Conservation (phyloP, 2,888 invertebrate genomes). For the Temnothorax unifasciatus region DNA sequence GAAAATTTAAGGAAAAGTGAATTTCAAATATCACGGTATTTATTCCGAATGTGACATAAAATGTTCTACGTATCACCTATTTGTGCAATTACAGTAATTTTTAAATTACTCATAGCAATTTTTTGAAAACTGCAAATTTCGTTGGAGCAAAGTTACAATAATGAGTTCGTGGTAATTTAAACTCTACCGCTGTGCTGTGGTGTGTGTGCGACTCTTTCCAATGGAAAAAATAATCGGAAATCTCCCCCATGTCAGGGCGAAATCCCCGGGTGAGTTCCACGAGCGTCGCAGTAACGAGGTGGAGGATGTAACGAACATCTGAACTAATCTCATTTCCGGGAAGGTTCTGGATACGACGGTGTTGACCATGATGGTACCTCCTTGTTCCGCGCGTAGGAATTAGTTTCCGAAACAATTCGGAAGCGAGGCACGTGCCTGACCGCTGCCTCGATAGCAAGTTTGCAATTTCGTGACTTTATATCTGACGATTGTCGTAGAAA, state of each 20-base stretch:
- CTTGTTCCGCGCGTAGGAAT: conserved; percentile 67
- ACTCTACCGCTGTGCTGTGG: conserved; percentile 14
- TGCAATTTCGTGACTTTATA: conserved; percentile 13
- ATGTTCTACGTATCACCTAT: background rate
- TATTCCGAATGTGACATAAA: background rate
- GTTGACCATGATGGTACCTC: conserved; percentile 66
- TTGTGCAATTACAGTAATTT: background rate
- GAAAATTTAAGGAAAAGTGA: background rate
- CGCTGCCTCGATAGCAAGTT: conserved; percentile 21
- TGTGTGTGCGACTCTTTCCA: conserved; percentile 18
- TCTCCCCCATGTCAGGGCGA: conserved; percentile 44
- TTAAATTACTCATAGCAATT: conserved; percentile 30
- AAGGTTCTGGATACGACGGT: conserved; percentile 75
- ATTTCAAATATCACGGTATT: background rate
- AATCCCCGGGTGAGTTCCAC: conserved; percentile 65
- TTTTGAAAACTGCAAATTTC: conserved; percentile 5
- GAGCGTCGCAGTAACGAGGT: conserved; percentile 66
- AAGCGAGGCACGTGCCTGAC: conserved; percentile 52
- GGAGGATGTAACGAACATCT: conserved; percentile 74
- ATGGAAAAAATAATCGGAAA: conserved; percentile 66
- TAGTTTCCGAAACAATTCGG: conserved; percentile 74
- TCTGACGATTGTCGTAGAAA: background rate
- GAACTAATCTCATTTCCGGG: conserved; percentile 82
- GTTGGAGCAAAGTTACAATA: background rate
- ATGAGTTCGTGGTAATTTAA: conserved; percentile 59